phyloP scores from a whole-genome alignment of 2,797 vertebrate species.

The Leptoclinus maculatus region DNA sequence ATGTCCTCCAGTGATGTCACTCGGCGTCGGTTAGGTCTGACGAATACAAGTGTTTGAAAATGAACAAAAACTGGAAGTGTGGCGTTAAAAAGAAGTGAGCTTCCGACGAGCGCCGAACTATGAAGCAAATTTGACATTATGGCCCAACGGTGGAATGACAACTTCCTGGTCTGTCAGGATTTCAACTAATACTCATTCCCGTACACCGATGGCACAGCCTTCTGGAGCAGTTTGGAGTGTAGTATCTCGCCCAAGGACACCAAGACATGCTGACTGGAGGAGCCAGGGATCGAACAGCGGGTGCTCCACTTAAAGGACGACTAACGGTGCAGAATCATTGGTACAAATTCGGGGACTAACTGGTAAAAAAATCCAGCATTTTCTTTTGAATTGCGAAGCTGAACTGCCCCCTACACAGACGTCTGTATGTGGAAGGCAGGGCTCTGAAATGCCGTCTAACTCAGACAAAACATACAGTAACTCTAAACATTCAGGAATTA shows the following conservation, averaged over 20 bases:
- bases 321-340: background rate
- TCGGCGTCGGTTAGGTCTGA: background rate
- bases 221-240: background rate
- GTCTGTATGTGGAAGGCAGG: background rate
- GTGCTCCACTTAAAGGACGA: background rate
- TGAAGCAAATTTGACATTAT: background rate
- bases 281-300: background rate
- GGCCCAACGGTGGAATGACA: background rate
- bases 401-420: slow-evolving; percentile 8
- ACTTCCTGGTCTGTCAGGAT: background rate
- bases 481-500: slow-evolving; percentile 44
- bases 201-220: background rate
- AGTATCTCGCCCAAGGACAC: background rate
- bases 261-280: background rate
- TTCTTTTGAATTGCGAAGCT: background rate
- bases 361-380: slow-evolving; percentile 6
- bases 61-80: background rate
- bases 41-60: background rate
- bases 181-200: background rate
- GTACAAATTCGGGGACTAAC: background rate
- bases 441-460: slow-evolving; percentile 17
- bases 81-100: background rate
- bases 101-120: background rate
- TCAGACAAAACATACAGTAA: slow-evolving; percentile 42
- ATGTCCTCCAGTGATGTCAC: too few species aligned